Base-by-base conservation (phyloP, 2,888 invertebrate species). In the Teleogryllus oceanicus region DNA sequence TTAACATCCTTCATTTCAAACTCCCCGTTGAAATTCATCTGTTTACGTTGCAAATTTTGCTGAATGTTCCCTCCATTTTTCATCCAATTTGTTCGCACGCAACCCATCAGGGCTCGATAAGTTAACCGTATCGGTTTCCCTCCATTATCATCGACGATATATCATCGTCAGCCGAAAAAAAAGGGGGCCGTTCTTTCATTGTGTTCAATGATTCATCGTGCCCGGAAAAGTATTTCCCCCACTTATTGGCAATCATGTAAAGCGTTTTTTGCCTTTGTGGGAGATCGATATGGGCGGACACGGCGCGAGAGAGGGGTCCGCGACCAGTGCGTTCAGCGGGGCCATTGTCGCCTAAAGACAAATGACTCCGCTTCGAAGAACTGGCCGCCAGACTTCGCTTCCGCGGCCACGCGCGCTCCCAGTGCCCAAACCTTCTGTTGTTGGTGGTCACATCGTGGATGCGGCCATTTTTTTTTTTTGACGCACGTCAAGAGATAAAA, bases 211-310 rank as follows among this genome's bases (percentile, higher is more conserved):
- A 62, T 62, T 62, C 62, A 62, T 62, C 16, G 62, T n/a, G 62
- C 4, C 13, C 8, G 62, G n/a, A n/a, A 62, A 62, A 62, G 62
- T 62, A 62, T 62, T 62, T 62, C 62, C n/a, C 62, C 37, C 62
- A 62, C 62, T 62, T 62, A 62, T 62, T 62, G 62, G 62, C 62
- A 62, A 62, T 62, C 62, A 62, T 62, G 62, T 62, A 18, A 62
- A 62, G 16, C 62, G 62, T 62, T 13, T n/a, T 62, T 18, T n/a
- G 11, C 62, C 62, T 62, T 62, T 13, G n/a, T 62, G n/a, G 62
- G 62, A 62, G 62, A 62, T 62, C 62, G 62, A 62, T 62, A 62
- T 62, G 62, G 62, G n/a, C n/a, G 16, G 13, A 62, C n/a, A 62
- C 62, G 4, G 16, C 12, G 4, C 16, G 62, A 10, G 16, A 18